Conservation (phyloP, 2,888 invertebrate species). For the Ormyrus nitidulus region DNA sequence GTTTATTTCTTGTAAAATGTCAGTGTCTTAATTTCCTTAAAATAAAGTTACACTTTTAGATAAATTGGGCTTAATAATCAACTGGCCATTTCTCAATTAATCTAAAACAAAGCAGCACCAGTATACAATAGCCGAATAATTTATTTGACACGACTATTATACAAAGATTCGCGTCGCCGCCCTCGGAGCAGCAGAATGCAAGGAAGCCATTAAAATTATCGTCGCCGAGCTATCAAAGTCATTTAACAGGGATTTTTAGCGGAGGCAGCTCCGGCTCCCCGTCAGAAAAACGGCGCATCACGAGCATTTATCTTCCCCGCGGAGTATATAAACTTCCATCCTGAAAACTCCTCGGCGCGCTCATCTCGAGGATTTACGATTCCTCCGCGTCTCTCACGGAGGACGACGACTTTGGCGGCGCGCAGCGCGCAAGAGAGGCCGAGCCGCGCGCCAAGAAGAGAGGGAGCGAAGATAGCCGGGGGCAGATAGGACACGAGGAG, state of each 20-base stretch:
- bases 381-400: conserved; percentile 31
- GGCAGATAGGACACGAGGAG: conserved; percentile 14
- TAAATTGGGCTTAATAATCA: too few species aligned
- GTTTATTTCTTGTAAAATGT: too few species aligned
- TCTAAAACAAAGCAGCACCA: too few species aligned
- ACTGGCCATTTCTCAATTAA: too few species aligned
- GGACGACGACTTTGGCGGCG: neutral
- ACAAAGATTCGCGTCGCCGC: too few species aligned
- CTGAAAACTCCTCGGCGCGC: neutral
- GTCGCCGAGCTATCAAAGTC: neutral
- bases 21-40: too few species aligned
- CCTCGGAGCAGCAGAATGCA: too few species aligned
- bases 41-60: too few species aligned
- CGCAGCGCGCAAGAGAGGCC: neutral
- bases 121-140: too few species aligned
- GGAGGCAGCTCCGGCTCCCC: neutral
- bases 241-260: neutral
- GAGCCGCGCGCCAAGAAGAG: neutral
- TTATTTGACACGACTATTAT: too few species aligned
- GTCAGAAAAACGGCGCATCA: neutral
- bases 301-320: conserved; percentile 30
- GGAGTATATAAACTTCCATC: conserved; percentile 27
- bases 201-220: too few species aligned
- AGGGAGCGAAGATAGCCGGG: conserved; percentile 1
- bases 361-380: conserved; percentile 53